These are phyloP conservation scores for Cryptoblepharus egeriae DNA, from an alignment of 2,797 vertebrate species.

Conservation along the genomic window DNA sequence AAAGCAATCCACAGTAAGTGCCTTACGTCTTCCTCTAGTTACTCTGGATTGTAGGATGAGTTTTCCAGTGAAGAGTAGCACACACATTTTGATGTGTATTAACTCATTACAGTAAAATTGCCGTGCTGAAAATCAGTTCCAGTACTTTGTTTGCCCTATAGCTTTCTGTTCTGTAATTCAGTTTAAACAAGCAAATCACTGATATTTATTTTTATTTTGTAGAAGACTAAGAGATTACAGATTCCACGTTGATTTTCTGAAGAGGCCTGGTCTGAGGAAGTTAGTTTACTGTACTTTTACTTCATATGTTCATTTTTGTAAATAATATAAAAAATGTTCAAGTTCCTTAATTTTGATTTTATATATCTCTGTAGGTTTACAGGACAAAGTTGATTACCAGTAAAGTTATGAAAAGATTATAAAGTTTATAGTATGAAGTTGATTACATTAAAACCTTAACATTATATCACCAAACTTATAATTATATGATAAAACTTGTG, in stretches of 20 bases:
- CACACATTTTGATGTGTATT: neutral
- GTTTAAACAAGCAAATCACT: neutral
- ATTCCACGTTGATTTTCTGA: neutral
- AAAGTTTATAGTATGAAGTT: too few relatives aligned
- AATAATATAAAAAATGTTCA: neutral
- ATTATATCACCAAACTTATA: neutral
- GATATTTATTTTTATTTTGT: neutral
- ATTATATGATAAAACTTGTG: neutral
- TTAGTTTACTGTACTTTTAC: neutral
- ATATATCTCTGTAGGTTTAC: too few relatives aligned
- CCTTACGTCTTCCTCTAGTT: too few relatives aligned
- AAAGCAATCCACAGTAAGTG: too few relatives aligned
- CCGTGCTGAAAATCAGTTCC: neutral
- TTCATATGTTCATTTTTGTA: slow-evolving; percentile 6
- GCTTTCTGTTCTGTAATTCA: neutral
- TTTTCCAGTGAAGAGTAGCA: neutral
- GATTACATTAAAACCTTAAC: too few relatives aligned
- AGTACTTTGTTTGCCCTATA: neutral
- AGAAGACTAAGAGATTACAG: slow-evolving; percentile 20
- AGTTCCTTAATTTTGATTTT: neutral
- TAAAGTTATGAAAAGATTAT: too few relatives aligned
- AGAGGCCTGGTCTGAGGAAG: neutral
- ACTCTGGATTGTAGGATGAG: too few relatives aligned
- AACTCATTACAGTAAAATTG: neutral
- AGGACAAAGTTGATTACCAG: too few relatives aligned